A percentile compares a stretch with the other conserved stretches of the same genome.
Conservation (phyloP, 2,113 vertebrate genomes). For the Drymodes brunneopygia region DNA sequence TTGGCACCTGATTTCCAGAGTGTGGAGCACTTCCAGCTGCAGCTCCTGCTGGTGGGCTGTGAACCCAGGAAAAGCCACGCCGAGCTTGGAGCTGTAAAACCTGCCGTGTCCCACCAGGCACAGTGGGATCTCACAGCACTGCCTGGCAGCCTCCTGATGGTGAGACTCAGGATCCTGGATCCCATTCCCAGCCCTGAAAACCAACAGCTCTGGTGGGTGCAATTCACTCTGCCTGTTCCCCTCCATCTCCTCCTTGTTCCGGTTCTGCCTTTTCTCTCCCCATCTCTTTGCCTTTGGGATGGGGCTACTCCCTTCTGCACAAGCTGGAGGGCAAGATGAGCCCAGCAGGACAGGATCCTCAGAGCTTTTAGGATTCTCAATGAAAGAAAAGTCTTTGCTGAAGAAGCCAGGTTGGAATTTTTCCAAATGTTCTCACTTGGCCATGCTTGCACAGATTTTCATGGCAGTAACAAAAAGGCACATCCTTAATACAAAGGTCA, state of each 20-base stretch:
- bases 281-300: not conserved
- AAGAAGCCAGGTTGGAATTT: not conserved
- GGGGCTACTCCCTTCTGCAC: not conserved
- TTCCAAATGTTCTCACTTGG: not conserved
- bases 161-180: not conserved
- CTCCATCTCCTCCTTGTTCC: not conserved
- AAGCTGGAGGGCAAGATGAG: not conserved
- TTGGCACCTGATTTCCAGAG: not conserved
- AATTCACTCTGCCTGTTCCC: not conserved
- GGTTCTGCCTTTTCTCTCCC: not conserved
- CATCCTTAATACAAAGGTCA: conserved; percentile 27
- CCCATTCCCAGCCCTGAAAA: not conserved
- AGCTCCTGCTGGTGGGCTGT: not conserved
- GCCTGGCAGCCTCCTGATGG: not conserved
- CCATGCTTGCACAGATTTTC: not conserved
- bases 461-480: not conserved
- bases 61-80: not conserved
- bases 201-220: not conserved
- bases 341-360: not conserved
- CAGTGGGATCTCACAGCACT: not conserved
- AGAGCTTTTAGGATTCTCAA: not conserved
- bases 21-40: conserved; percentile 7
- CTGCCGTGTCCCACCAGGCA: rapidly evolving
- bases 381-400: not conserved
- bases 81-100: not conserved